Conservation (phyloP, 1,140 invertebrate species). For the Drosophila tropicalis region DNA sequence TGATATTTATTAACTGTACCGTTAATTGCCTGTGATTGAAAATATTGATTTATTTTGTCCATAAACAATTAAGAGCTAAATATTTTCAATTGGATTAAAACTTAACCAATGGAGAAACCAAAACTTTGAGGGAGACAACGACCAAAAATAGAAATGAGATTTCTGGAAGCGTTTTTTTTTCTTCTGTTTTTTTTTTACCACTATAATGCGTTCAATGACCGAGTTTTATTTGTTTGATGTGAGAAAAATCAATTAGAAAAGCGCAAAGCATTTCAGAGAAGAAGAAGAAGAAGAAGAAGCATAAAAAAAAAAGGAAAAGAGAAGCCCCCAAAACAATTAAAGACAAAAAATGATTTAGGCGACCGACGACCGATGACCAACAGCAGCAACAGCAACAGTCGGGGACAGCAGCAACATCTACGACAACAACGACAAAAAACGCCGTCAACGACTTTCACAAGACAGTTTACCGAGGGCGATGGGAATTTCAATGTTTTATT, state of each 20-base stretch:
- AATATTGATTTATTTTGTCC: slow-evolving; percentile 9
- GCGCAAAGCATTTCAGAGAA: slow-evolving; percentile 60
- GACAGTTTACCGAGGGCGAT: slow-evolving; percentile 2
- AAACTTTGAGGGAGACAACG: slow-evolving; percentile 9
- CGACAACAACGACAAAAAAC: slow-evolving; percentile 8
- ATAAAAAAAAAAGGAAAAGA: slow-evolving; percentile 41
- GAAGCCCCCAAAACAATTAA: slow-evolving; percentile 63
- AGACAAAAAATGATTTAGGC: slow-evolving; percentile 54
- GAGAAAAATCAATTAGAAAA: slow-evolving; percentile 80
- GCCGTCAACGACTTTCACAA: slow-evolving; percentile 63
- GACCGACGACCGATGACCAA: slow-evolving; percentile 5
- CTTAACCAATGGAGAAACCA: background rate
- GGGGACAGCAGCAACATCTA: slow-evolving; percentile 47
- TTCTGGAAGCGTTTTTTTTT: slow-evolving; percentile 5
- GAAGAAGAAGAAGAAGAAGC: slow-evolving; percentile 42
- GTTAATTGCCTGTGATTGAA: slow-evolving; percentile 10
- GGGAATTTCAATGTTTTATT: slow-evolving; percentile 24
- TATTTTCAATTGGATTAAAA: slow-evolving; percentile 29
- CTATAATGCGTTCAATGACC: slow-evolving; percentile 78
- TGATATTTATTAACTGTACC: background rate
- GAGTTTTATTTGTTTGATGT: slow-evolving; percentile 46
- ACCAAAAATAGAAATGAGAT: slow-evolving; percentile 24
- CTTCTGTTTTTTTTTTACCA: slow-evolving; percentile 12
- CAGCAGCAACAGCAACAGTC: background rate
- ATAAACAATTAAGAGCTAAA: slow-evolving; percentile 26